Base-by-base conservation (phyloP, 2,888 invertebrate genomes). In the Yponomeuta evonymella region DNA sequence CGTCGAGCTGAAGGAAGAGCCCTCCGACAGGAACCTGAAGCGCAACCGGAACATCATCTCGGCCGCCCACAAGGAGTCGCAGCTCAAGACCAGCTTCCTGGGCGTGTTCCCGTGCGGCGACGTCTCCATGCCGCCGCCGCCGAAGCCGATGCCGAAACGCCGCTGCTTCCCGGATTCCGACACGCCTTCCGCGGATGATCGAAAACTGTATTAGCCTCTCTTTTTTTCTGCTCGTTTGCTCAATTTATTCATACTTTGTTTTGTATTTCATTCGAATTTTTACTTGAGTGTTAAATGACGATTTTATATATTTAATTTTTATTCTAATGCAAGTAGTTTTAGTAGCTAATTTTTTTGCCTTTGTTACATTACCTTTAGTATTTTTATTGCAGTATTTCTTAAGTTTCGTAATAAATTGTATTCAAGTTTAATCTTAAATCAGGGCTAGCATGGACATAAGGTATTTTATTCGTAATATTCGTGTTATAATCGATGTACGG, bases 61-160 rank as follows among this genome's bases (percentile, higher is more conserved):
- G 64, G 78, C 74, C 69, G 74, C 85, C 5, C 81, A 81, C 8
- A 90, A 88, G 73, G 89, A 90, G 69, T 79, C 83, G 2, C 88
- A 90, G 74, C 81, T 89, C 2, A 91, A 91, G 5, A 82, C 80
- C 62, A 79, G 79, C 4, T 89, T 90, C 73, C 79, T 76, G 29
- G 86, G 84, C 1, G 66, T 86, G 15, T 86, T 87, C 74, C 82
- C 89, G 2, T 76, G 81, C 30, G 82, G 82, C 15, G 87, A 88
- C 69, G 74, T 73, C 58, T 74, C 79, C n/a, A 84, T 83, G 69
- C 77, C 72, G 11, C 73, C 72, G 11, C 73, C 75, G 2, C 75
- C 82, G 3, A 87, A 88, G 75, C 86, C 86, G 74, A 77, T 79
- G 1, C 85, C 87, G n/a, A 80, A 76, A 33, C 30, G 65, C 5